Evolutionary conservation across 2,113 vertebrate genomes (phyloP).

Genomic region (Nycticorax nycticorax): DNA sequence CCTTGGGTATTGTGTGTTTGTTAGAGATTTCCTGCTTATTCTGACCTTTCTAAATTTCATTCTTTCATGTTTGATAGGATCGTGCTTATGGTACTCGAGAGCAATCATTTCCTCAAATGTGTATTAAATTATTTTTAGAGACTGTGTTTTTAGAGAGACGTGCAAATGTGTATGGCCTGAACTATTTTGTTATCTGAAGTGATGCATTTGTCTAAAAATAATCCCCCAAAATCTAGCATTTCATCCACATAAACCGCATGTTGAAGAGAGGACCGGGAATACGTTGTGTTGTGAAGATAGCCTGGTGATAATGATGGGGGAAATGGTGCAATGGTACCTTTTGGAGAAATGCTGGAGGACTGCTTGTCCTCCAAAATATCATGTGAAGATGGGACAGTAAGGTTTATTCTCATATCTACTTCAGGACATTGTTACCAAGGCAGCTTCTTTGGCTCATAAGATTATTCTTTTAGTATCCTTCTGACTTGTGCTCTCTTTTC

Average conservation of each 20-base stretch:
- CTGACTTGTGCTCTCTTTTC: constrained; percentile 13
- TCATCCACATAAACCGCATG: not conserved
- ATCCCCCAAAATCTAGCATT: not conserved
- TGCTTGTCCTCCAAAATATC: not conserved
- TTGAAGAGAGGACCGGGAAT: not conserved
- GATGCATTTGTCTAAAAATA: not conserved
- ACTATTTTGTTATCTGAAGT: not conserved
- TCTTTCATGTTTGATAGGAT: not conserved
- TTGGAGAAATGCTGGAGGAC: not conserved
- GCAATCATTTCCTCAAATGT: not conserved
- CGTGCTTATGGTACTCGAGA: not conserved
- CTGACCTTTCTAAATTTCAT: not conserved
- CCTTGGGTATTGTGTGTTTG: not conserved
- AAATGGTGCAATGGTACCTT: not conserved
- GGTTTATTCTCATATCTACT: not conserved
- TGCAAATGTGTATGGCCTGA: not conserved
- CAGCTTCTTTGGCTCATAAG: not conserved
- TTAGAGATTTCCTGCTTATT: not conserved
- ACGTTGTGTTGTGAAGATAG: not conserved
- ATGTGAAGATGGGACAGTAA: not conserved
- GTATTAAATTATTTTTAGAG: constrained; percentile 1
- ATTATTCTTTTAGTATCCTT: not conserved
- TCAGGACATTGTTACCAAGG: not conserved
- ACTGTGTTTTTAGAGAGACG: not conserved
- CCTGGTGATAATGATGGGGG: not conserved